phyloP scores from a whole-genome alignment of 2,113 vertebrate species.

The Catharus bicknelli region DNA sequence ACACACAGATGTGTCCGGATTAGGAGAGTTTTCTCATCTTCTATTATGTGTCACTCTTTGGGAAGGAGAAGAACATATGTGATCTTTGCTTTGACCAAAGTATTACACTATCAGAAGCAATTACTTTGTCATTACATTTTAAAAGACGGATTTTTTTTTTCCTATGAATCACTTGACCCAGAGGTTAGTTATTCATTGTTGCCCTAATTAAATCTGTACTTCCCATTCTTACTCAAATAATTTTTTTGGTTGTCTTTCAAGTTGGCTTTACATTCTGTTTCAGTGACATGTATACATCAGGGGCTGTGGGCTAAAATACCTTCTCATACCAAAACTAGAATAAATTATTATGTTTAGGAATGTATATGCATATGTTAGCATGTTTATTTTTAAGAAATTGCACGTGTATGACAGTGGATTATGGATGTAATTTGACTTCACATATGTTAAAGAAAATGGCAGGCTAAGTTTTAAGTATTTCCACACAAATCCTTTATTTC shows the following conservation, averaged over 20 bases:
- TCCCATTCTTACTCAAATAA: not conserved
- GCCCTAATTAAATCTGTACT: not conserved
- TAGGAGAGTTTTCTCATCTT: not conserved
- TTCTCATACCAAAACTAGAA: not conserved
- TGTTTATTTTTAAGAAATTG: not conserved
- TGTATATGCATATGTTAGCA: not conserved
- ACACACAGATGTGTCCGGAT: rapidly evolving
- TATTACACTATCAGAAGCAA: not conserved
- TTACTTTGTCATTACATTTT: not conserved
- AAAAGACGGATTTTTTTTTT: not conserved
- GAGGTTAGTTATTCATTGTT: not conserved
- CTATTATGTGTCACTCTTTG: not conserved
- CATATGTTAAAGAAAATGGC: not conserved
- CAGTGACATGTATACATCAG: not conserved
- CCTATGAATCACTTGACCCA: not conserved
- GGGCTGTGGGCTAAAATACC: not conserved
- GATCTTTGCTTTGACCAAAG: not conserved
- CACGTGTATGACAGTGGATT: not conserved
- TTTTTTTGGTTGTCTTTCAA: not conserved
- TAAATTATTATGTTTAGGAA: not conserved
- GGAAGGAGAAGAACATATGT: not conserved
- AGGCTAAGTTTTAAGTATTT: not conserved
- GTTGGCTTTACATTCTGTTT: not conserved
- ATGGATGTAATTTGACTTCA: not conserved
- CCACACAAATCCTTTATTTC: not conserved